These are phyloP conservation scores for Hemitrygon akajei DNA, from an alignment of 2,797 vertebrate genomes.

Conservation along the genomic window DNA sequence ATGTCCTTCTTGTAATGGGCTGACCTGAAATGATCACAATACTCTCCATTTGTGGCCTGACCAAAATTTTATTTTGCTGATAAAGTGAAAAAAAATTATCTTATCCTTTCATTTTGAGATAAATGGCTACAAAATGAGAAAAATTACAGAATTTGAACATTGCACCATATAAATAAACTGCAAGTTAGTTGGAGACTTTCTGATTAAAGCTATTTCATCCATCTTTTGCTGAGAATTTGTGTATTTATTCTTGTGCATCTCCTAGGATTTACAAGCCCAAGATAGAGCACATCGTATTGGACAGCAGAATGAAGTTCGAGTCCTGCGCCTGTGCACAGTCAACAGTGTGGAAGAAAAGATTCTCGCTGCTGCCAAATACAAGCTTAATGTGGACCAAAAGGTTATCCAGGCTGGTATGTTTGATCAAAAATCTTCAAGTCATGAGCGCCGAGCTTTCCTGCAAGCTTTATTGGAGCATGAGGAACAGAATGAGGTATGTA, in stretches of 20 bases:
- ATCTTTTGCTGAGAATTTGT: neutral
- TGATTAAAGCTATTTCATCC: neutral
- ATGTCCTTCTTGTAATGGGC: no score
- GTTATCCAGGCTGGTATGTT: slow-evolving; percentile 98
- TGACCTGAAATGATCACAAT: no score
- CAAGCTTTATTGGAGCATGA: slow-evolving; percentile 90
- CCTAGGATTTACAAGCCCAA: slow-evolving; percentile 89
- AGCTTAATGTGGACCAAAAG: slow-evolving; percentile 94
- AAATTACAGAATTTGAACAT: neutral
- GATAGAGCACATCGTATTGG: slow-evolving; percentile 92
- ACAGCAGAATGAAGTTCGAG: slow-evolving; percentile 91
- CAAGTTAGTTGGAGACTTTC: neutral
- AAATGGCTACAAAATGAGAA: neutral
- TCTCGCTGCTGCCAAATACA: slow-evolving; percentile 91
- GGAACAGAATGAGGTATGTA: slow-evolving; percentile 85
- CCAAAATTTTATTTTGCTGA: no score
- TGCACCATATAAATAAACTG: neutral
- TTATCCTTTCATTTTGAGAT: neutral
- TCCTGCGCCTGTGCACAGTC: slow-evolving; percentile 84
- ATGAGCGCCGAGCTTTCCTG: slow-evolving; percentile 84
- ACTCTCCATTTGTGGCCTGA: no score
- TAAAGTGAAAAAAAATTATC: neutral
- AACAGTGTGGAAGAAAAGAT: slow-evolving; percentile 98
- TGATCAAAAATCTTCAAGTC: slow-evolving; percentile 93
- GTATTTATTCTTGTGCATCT: neutral